Evolutionary conservation across 2,113 vertebrate genomes (phyloP), one percentile per base, ranked within the genome.

Genomic region (Neodontobutis hainanensis): DNA sequence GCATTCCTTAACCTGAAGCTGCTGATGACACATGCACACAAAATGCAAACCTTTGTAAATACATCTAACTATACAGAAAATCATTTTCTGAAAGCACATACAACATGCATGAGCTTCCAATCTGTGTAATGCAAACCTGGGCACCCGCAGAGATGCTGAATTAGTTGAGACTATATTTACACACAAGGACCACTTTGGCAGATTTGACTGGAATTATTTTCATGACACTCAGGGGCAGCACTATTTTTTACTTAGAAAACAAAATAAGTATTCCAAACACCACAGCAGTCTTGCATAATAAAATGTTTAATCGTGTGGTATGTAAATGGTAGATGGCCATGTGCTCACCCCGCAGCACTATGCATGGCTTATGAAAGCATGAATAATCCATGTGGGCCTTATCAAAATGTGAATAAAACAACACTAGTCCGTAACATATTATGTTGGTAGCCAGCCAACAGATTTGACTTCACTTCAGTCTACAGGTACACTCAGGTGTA

Each of bases 1-100:
- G 53, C 83, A 82, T 80, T 76, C 72, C 70, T 87, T 80, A 80
- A 86, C 81, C 85, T 89, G 82, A 46, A 78, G 74, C 73, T 58
- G 52, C 45, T 79, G 75, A 82, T 80, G 85, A 88, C 74, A 75
- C 42, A 67, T 16, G 61, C 6, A 40, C 42, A 57, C 45, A 70
- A 50, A 42, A 6, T 60, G 36, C 50, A 59, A 36, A 62, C 14
- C 12, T 19, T 3, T n/a, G 14, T 36, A 52, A 6, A 11, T 52
- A 38, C 8, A 34, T 38, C 12, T n/a, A 52, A 36, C 6, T 55
- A 6, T 38, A 11, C 50, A 52, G 19, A 27, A 27, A 27, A 27
- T 27, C 19, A 27, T 27, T 27, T 27, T 27, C 19, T 27, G 19
- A 27, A 27, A 27, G 19, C 19, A 27, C 19, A 27, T 27, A 27